A percentile compares a stretch with the other conserved stretches of the same genome.
These are phyloP conservation scores for Caenorhabditis wallacei DNA, from an alignment of 2,888 invertebrate genomes.

Conservation along the genomic window DNA sequence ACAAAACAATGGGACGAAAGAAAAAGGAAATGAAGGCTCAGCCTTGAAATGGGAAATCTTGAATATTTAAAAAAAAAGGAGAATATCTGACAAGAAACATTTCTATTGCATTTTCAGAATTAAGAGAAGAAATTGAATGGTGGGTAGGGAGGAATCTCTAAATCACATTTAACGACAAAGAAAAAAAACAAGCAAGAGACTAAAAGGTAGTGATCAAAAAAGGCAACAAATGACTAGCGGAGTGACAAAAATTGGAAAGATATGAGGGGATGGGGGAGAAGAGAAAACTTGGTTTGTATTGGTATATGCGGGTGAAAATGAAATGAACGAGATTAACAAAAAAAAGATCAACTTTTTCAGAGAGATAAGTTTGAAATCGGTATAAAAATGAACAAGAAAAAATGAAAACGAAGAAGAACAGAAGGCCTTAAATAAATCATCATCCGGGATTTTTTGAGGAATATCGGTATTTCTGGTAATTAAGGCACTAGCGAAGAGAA, in stretches of 20 bases:
- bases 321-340: conserved; percentile 24
- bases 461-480: neutral
- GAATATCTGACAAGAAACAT: conserved; percentile 8
- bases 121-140: no score
- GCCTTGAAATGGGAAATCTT: conserved; percentile 42
- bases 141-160: conserved; percentile 6
- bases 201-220: conserved; percentile 21
- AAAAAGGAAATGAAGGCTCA: conserved; percentile 44
- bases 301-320: no score
- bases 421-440: neutral
- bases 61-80: neutral
- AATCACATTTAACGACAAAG: conserved; percentile 48
- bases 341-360: neutral
- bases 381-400: neutral
- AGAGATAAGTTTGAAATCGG: conserved; percentile 31
- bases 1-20: conserved; percentile 21
- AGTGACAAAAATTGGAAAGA: neutral
- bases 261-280: neutral
- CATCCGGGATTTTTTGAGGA: conserved; percentile 44
- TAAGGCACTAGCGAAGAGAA: conserved; percentile 7
- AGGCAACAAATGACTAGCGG: conserved; percentile 29
- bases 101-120: conserved; percentile 26
- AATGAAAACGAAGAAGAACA: no score
- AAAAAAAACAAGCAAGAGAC: conserved; percentile 26
- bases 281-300: neutral